phyloP scores from a whole-genome alignment of 2,113 vertebrate genomes.

The Phyllostomus discolor region DNA sequence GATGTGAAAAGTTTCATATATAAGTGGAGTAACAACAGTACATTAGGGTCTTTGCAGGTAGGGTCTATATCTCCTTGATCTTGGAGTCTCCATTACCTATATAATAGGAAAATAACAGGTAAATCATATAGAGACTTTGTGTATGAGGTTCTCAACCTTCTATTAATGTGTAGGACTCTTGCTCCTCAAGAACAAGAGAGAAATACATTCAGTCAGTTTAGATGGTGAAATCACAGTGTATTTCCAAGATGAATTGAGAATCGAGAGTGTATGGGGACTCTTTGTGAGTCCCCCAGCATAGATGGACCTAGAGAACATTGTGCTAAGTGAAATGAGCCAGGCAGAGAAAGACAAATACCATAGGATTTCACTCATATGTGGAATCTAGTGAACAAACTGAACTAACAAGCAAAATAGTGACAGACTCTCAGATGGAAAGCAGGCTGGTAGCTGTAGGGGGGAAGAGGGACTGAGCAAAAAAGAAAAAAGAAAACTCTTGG shows the following conservation, averaged over 20 bases:
- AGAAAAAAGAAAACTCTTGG: no score
- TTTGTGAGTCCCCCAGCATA: no score
- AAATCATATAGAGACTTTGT: neutral
- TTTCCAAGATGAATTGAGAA: slow-evolving; percentile 44
- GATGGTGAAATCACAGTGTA: neutral
- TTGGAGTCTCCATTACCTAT: neutral
- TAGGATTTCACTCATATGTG: no score
- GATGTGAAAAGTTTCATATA: neutral
- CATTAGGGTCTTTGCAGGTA: neutral
- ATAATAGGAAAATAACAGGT: neutral
- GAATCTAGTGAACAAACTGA: no score
- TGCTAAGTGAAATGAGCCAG: no score
- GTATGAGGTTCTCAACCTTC: neutral
- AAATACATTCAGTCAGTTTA: neutral
- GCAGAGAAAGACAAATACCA: no score
- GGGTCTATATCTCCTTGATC: neutral
- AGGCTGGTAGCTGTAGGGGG: no score
- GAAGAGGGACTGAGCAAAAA: no score
- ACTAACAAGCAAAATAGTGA: no score
- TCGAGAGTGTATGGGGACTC: neutral
- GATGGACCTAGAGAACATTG: no score
- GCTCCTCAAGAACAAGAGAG: neutral
- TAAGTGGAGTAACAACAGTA: neutral
- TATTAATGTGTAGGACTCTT: neutral
- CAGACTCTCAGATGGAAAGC: no score